These are phyloP conservation scores for Liasis olivaceus DNA, from an alignment of 2,797 vertebrate species.

Conservation along the genomic window DNA sequence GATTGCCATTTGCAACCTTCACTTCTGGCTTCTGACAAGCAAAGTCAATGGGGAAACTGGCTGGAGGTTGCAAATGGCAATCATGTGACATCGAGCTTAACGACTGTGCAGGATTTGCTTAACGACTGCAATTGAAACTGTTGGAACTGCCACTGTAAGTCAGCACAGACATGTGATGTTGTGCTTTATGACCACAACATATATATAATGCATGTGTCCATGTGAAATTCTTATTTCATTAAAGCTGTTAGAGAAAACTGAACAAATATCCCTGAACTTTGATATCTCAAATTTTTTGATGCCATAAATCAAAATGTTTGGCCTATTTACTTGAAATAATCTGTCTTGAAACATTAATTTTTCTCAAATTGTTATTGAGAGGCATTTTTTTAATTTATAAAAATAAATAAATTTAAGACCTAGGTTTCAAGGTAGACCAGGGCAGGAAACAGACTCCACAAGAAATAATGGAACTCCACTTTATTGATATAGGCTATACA, in stretches of 20 bases:
- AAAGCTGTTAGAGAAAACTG: background rate
- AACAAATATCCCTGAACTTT: background rate
- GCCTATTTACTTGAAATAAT: background rate
- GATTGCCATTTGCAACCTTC: too few relatives aligned
- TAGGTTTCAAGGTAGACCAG: background rate
- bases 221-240: background rate
- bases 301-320: background rate
- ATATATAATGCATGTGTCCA: background rate
- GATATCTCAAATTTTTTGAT: conserved; percentile 1
- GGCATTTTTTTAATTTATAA: background rate
- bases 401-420: background rate
- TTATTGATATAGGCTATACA: background rate
- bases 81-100: too few relatives aligned
- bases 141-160: too few relatives aligned
- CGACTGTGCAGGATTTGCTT: too few relatives aligned
- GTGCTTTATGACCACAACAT: too few relatives aligned
- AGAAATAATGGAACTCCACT: background rate
- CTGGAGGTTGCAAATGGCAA: too few relatives aligned
- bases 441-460: background rate
- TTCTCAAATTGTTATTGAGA: background rate
- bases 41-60: too few relatives aligned
- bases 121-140: too few relatives aligned
- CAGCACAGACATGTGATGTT: too few relatives aligned
- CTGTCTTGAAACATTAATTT: background rate
- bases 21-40: too few relatives aligned